A percentile compares a stretch with the other conserved stretches of the same genome.
These are phyloP conservation scores for Junco hyemalis DNA, from an alignment of 2,113 vertebrate species.

Conservation along the genomic window DNA sequence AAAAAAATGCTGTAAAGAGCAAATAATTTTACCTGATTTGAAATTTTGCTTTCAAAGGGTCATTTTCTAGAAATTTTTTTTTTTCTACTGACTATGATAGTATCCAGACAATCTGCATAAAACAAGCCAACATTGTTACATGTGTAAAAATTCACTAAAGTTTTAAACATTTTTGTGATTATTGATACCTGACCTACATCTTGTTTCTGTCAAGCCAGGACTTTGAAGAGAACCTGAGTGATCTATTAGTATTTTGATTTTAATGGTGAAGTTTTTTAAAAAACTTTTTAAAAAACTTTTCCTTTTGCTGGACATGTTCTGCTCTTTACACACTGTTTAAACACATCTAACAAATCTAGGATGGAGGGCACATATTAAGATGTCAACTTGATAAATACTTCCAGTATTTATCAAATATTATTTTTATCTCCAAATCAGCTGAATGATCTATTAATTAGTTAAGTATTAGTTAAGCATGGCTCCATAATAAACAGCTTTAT, in stretches of 20 bases:
- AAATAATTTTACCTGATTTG: not conserved
- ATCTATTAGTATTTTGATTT: not conserved
- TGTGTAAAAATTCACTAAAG: not conserved
- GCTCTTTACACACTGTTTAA: not conserved
- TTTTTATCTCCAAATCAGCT: not conserved
- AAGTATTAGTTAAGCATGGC: not conserved
- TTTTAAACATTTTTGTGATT: not conserved
- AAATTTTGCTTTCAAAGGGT: not conserved
- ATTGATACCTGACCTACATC: not conserved
- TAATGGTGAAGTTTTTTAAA: not conserved
- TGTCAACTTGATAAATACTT: not conserved
- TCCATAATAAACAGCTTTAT: not conserved
- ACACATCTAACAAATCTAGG: not conserved
- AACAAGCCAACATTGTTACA: not conserved
- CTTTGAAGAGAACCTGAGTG: not conserved
- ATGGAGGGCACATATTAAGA: not conserved
- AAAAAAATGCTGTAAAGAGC: not conserved
- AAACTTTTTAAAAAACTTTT: too few relatives aligned
- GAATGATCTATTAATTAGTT: not conserved
- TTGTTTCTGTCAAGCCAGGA: not conserved
- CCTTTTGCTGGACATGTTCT: not conserved
- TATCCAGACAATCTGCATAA: not conserved
- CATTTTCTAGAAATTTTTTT: not conserved
- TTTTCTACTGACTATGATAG: not conserved
- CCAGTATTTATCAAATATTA: not conserved